These are phyloP conservation scores for Sphyrna mokarran DNA, from an alignment of 2,113 vertebrate genomes.

Conservation along the genomic window DNA sequence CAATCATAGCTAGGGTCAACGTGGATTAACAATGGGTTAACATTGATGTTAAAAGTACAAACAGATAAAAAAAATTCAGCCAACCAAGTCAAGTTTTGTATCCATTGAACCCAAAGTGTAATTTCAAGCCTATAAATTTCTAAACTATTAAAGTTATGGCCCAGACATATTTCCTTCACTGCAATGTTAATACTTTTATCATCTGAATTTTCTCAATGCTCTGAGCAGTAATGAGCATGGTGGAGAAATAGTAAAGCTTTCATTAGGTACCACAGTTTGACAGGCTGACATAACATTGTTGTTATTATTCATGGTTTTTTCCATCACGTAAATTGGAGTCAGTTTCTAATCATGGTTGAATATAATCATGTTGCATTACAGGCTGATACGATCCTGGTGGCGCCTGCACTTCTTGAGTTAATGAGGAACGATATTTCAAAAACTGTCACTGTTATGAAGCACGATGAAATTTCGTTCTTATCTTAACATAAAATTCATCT, in stretches of 20 bases:
- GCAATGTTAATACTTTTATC: background rate
- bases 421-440: slow-evolving; percentile 18
- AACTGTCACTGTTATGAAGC: background rate
- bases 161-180: background rate
- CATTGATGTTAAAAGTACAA: too few species aligned
- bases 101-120: background rate
- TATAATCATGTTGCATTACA: background rate
- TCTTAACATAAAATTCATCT: background rate
- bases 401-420: background rate
- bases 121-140: background rate
- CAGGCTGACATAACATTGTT: background rate
- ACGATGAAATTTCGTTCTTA: background rate
- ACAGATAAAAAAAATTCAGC: too few species aligned
- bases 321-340: background rate
- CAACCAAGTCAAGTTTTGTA: background rate
- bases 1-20: too few species aligned
- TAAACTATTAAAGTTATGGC: background rate
- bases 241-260: background rate
- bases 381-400: background rate
- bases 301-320: slow-evolving; percentile 5
- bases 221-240: background rate
- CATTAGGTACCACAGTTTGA: background rate
- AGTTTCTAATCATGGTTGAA: background rate
- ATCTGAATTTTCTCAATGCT: background rate
- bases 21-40: too few species aligned